Evolutionary conservation across 2,797 vertebrate genomes (phyloP), one percentile per base, ranked within the genome.

Genomic region (Arctocebus calabarensis): DNA sequence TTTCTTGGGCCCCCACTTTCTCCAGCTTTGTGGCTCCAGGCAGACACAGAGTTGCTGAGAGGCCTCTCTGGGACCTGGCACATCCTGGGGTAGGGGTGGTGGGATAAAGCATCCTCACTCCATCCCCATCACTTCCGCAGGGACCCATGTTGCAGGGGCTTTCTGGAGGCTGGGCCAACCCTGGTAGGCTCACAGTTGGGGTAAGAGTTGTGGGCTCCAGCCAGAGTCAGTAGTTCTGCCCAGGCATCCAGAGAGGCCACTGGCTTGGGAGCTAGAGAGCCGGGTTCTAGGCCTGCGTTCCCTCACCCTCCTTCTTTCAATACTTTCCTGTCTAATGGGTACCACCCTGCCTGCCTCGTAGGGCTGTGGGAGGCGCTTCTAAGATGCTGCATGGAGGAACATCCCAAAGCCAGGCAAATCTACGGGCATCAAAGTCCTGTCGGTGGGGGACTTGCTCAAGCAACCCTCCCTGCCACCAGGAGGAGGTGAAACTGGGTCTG

Each of bases 351-450:
- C 19, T 74, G 17, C 74, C 37, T 52, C 0, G 0, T 20, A 45
- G 68, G 75, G 22, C 59, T 4, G 29, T 32, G 48, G 74, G 82
- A 84, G 43, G n/a, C 8, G 5, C 66, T 2, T n/a, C 4, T 5
- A 6, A 8, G 61, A 13, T 16, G 20, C 29, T 0, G 1, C 13
- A 3, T 1, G 1, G 16, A 48, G 29, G 34, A 45, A 7, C 0
- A 0, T 37, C 86, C 71, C 20, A 10, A n/a, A 82, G 29, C 37
- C 32, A 29, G 32, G 68, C 37, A 10, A 17, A 12, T 16, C 71
- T 19, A n/a, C 43, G 20, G 48, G 8, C n/a, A 17, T 19, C 48
- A 9, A 25, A 22, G 37, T 48, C 57, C 86, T 9, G 2, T 23
- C 2, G 22, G 57, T 4, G 62, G 64, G 19, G 2, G 52, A 57